Evolutionary conservation across 2,888 invertebrate species (phyloP).

Genomic region (Sarcophaga carnaria): DNA sequence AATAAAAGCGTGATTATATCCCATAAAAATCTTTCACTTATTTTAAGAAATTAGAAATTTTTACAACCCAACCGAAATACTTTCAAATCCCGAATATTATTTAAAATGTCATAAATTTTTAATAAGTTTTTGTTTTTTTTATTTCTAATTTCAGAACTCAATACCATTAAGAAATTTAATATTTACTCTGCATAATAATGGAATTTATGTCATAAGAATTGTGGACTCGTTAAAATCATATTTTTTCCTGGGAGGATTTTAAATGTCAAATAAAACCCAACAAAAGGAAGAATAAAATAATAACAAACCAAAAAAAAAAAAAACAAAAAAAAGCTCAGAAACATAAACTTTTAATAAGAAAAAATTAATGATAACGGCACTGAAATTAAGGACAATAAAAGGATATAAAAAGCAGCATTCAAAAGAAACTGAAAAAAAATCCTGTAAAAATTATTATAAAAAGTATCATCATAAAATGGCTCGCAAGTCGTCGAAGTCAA

Average conservation of each 20-base stretch:
- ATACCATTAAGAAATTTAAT: slow-evolving; percentile 76
- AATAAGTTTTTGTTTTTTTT: slow-evolving; percentile 10
- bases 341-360: slow-evolving; percentile 33
- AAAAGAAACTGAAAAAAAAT: not conserved
- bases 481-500: slow-evolving; percentile 33
- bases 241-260: slow-evolving; percentile 79
- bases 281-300: slow-evolving; percentile 4
- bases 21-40: too few relatives aligned
- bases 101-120: not conserved
- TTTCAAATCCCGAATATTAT: too few relatives aligned
- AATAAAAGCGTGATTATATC: too few relatives aligned
- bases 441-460: slow-evolving; percentile 37
- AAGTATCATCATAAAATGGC: slow-evolving; percentile 47
- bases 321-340: slow-evolving; percentile 33
- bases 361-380: not conserved
- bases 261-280: slow-evolving; percentile 62
- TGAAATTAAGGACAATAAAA: not conserved
- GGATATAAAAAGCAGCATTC: too few relatives aligned
- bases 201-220: slow-evolving; percentile 78
- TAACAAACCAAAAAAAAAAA: not conserved
- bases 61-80: too few relatives aligned
- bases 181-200: slow-evolving; percentile 78
- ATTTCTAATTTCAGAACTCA: slow-evolving; percentile 76
- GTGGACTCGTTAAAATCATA: slow-evolving; percentile 79
- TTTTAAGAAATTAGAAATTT: too few relatives aligned